Conservation (phyloP, 2,888 invertebrate genomes). For the Eupithecia dodoneata region DNA sequence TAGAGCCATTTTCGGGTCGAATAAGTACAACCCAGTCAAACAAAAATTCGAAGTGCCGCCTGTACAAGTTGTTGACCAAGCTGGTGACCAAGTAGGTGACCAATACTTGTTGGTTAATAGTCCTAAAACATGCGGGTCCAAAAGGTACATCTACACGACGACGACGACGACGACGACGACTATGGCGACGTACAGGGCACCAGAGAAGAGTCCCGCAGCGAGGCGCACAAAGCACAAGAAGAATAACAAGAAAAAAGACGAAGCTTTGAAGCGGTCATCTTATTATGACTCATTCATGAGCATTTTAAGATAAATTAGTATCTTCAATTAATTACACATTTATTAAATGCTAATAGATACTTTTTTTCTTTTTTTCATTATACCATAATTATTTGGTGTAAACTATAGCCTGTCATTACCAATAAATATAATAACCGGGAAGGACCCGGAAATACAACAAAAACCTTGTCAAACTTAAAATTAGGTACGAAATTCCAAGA, state of each 20-base stretch:
- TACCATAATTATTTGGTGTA: too few relatives aligned
- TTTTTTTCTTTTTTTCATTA: too few relatives aligned
- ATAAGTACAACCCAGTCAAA: neutral
- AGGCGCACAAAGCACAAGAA: neutral
- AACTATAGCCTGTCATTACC: too few relatives aligned
- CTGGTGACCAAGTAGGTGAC: neutral
- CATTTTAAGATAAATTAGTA: neutral
- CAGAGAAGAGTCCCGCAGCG: neutral
- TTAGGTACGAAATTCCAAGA: too few relatives aligned
- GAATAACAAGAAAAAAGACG: neutral
- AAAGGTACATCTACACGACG: neutral
- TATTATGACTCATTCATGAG: neutral
- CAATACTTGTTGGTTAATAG: neutral
- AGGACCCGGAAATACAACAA: too few relatives aligned
- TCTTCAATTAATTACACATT: neutral
- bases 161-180: neutral
- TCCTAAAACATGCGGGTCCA: neutral
- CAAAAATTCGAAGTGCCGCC: neutral
- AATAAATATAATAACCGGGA: too few relatives aligned
- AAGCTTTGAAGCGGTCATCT: neutral
- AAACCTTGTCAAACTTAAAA: too few relatives aligned
- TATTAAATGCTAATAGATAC: neutral
- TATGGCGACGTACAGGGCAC: neutral
- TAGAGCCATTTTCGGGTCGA: neutral
- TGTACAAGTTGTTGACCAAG: neutral